phyloP scores from a whole-genome alignment of 2,797 vertebrate species.

The Rhinella marina region DNA sequence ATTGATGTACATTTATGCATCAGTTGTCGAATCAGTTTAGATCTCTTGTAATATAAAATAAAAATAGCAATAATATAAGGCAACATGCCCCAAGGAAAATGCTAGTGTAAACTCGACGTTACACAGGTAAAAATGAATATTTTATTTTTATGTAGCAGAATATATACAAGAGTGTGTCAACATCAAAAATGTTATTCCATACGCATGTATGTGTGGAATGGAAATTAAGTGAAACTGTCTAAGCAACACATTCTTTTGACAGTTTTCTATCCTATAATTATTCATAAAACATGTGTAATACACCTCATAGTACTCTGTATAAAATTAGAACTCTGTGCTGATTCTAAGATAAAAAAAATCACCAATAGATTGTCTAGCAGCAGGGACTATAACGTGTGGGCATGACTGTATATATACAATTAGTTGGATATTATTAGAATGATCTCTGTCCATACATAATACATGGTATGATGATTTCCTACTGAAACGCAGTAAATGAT shows the following conservation, averaged over 20 bases:
- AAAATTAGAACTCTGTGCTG: neutral
- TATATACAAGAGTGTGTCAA: constrained; percentile 7
- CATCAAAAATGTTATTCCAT: neutral
- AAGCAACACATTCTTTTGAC: neutral
- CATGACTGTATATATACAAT: neutral
- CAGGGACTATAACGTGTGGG: neutral
- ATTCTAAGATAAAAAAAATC: neutral
- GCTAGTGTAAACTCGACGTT: neutral
- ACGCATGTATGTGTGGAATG: neutral
- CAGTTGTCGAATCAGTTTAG: constrained; percentile 6
- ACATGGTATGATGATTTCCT: neutral
- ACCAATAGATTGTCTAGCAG: neutral
- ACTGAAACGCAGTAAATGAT: neutral
- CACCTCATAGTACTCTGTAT: neutral
- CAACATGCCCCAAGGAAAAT: constrained; percentile 9
- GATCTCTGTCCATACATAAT: neutral
- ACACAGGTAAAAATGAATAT: neutral
- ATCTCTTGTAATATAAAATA: constrained; percentile 22
- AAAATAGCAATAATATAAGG: constrained; percentile 7
- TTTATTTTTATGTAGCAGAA: neutral
- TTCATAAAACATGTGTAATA: neutral
- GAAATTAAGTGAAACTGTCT: neutral
- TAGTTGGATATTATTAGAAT: too few relatives aligned
- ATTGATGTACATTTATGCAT: constrained; percentile 26
- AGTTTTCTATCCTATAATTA: neutral